Evolutionary conservation across 2,888 invertebrate genomes (phyloP).

Genomic region (Amphipoea lucens): DNA sequence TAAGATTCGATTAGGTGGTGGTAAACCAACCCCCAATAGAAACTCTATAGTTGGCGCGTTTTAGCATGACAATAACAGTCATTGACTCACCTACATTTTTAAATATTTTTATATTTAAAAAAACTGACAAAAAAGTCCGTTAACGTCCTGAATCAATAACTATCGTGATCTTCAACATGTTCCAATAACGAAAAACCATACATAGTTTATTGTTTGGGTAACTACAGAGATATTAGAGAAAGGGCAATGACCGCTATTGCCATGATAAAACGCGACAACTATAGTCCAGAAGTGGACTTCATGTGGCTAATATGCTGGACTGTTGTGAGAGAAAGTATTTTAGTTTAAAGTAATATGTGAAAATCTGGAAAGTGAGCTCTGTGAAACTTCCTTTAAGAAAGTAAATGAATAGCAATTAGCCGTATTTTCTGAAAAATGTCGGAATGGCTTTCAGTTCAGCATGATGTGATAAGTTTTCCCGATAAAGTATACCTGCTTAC

Average conservation of each 20-base stretch:
- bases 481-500: neutral
- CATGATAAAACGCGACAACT: neutral
- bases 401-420: neutral
- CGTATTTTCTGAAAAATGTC: conserved; percentile 13
- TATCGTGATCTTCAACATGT: neutral
- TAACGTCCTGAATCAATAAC: neutral
- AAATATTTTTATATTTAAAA: too few species aligned
- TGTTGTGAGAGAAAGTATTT: neutral
- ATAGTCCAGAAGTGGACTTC: too few species aligned
- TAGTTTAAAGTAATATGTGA: neutral
- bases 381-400: neutral
- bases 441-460: neutral
- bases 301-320: neutral
- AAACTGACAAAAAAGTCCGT: too few species aligned
- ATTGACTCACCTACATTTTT: neutral
- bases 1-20: neutral
- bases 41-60: neutral
- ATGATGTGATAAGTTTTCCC: neutral
- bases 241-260: neutral
- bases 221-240: neutral
- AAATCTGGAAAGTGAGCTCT: neutral
- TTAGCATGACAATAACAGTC: neutral
- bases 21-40: neutral
- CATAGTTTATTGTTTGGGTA: neutral
- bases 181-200: neutral